Percentiles rank a stretch among this genome's conserved stretches.
These are phyloP conservation scores for Lasioglossum oenotherae DNA, from an alignment of 2,888 invertebrate genomes.

Conservation along the genomic window DNA sequence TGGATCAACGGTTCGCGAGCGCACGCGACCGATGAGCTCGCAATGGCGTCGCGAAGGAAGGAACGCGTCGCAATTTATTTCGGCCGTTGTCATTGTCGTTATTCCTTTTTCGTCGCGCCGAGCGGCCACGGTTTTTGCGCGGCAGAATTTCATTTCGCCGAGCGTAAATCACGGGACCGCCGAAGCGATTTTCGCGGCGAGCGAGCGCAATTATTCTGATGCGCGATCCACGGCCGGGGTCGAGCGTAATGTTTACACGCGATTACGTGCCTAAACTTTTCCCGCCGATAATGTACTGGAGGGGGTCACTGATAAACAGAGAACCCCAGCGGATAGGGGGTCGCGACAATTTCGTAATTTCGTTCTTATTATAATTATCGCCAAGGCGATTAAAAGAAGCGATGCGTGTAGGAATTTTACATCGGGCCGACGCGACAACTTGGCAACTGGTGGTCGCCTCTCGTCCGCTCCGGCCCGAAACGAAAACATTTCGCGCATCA, in stretches of 20 bases:
- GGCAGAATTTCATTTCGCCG: slow-evolving; percentile 12
- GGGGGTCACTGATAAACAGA: slow-evolving; percentile 66
- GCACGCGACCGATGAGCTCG: neutral
- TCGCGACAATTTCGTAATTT: slow-evolving; percentile 56
- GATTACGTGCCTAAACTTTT: slow-evolving; percentile 27
- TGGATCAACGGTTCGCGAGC: neutral
- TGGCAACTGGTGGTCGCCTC: neutral
- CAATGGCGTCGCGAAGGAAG: neutral
- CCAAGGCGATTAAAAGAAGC: slow-evolving; percentile 27
- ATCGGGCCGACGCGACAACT: neutral
- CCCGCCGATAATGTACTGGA: slow-evolving; percentile 45
- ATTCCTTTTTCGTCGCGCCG: neutral
- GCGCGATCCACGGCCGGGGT: neutral
- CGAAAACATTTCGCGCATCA: neutral
- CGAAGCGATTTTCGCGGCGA: neutral
- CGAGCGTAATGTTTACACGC: slow-evolving; percentile 20
- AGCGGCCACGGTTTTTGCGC: neutral
- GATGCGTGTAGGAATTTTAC: neutral
- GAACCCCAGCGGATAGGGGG: slow-evolving; percentile 66
- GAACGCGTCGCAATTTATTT: neutral
- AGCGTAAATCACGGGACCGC: neutral
- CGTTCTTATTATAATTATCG: slow-evolving; percentile 35
- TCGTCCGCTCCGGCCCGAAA: neutral
- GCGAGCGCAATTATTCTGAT: neutral
- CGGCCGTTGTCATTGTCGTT: neutral